These are phyloP conservation scores for Aplochiton taeniatus DNA, from an alignment of 2,797 vertebrate genomes.

Conservation along the genomic window DNA sequence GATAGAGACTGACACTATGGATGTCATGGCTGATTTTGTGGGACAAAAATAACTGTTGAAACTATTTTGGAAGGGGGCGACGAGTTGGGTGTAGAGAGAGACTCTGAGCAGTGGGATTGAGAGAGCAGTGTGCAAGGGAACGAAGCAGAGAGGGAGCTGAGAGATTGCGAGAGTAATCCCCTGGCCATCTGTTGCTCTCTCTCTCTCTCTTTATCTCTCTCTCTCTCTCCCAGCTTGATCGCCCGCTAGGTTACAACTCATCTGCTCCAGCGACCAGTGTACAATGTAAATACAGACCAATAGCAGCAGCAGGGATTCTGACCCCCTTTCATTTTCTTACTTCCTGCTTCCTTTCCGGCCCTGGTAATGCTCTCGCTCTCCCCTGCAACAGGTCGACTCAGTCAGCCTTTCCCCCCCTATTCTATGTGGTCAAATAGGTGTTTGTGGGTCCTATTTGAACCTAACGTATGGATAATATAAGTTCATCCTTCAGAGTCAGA, in stretches of 20 bases:
- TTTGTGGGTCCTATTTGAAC: neutral
- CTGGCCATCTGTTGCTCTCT: conserved; percentile 73
- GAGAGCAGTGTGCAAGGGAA: conserved; percentile 35
- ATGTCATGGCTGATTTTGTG: conserved; percentile 2
- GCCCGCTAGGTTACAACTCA: conserved; percentile 26
- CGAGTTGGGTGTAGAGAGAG: conserved; percentile 22
- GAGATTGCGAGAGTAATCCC: conserved; percentile 76
- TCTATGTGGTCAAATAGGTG: neutral
- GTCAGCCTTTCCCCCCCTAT: too few relatives aligned
- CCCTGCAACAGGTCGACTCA: too few relatives aligned
- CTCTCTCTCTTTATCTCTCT: too few relatives aligned
- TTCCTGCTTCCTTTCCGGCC: conserved; percentile 15
- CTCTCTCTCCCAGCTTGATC: neutral
- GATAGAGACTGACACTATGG: neutral
- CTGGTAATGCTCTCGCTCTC: neutral
- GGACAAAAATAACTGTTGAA: conserved; percentile 1
- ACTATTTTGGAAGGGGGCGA: neutral
- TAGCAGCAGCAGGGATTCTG: conserved; percentile 3
- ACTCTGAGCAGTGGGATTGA: conserved; percentile 62
- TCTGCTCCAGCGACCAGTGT: conserved; percentile 29
- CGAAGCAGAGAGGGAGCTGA: conserved; percentile 57
- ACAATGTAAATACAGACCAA: conserved; percentile 33
- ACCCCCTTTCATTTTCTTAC: conserved; percentile 51
- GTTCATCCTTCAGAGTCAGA: conserved; percentile 4
- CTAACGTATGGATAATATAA: neutral